Percentiles rank a stretch among this genome's conserved stretches.
Conservation (phyloP, 1,140 invertebrate genomes). For the Coenobita brevimanus region DNA sequence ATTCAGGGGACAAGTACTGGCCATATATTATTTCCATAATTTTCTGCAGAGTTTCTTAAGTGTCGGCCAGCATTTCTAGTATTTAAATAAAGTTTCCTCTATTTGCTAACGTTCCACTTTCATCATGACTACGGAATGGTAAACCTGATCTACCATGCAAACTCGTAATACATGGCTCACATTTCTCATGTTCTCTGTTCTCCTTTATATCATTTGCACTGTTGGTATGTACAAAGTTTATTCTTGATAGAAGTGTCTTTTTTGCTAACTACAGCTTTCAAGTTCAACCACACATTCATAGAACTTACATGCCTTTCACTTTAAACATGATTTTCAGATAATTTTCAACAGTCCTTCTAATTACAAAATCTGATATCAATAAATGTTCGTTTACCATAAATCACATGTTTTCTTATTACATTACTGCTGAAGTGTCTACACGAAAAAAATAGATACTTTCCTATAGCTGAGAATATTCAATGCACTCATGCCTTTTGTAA, state of each 20-base stretch:
- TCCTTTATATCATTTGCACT: constrained; percentile 14
- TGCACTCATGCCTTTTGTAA: constrained; percentile 33
- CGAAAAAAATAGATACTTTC: constrained; percentile 26
- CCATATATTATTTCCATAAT: no score
- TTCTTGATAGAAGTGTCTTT: constrained; percentile 27
- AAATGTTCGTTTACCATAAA: constrained; percentile 35
- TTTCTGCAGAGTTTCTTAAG: no score
- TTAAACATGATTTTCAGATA: constrained; percentile 33
- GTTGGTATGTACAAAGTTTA: constrained; percentile 35
- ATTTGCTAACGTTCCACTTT: no score
- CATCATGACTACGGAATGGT: background rate
- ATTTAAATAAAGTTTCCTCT: no score
- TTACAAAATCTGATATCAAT: constrained; percentile 27
- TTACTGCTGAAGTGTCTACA: constrained; percentile 30
- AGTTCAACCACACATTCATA: constrained; percentile 19
- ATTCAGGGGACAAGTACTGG: no score
- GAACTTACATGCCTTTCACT: constrained; percentile 25
- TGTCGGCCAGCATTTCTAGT: no score
- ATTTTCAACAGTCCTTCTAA: constrained; percentile 23
- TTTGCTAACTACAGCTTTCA: constrained; percentile 21
- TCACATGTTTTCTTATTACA: constrained; percentile 14
- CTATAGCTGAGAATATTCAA: no score
- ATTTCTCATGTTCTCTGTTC: constrained; percentile 3
- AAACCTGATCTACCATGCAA: constrained; percentile 7
- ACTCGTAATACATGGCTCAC: background rate